Conservation (phyloP, 1,140 invertebrate species). For the Thaumetopoea pityocampa region DNA sequence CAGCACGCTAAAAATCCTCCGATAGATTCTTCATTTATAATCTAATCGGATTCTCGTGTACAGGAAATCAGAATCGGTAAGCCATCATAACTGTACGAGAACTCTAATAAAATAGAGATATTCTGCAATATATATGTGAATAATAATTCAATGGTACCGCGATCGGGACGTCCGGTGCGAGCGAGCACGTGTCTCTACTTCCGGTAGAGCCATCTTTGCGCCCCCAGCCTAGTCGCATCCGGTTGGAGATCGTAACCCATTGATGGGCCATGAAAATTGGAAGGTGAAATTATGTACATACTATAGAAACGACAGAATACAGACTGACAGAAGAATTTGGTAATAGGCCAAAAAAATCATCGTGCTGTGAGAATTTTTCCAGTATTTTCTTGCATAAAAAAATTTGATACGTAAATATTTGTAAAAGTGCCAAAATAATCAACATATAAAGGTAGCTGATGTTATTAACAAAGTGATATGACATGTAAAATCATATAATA, state of each 20-base stretch:
- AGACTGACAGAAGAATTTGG: too few species aligned
- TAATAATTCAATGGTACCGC: constrained; percentile 64
- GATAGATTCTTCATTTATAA: not conserved
- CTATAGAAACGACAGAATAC: too few species aligned
- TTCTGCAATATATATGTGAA: constrained; percentile 19
- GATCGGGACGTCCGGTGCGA: constrained; percentile 56
- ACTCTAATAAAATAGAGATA: constrained; percentile 5
- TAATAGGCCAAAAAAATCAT: too few species aligned
- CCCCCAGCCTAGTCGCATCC: constrained; percentile 40
- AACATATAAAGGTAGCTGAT: too few species aligned
- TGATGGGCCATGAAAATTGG: constrained; percentile 33
- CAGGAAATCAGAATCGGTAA: constrained; percentile 5
- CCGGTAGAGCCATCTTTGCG: constrained; percentile 66
- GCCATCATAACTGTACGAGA: constrained; percentile 4
- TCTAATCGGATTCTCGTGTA: constrained; percentile 19
- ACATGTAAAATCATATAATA: too few species aligned
- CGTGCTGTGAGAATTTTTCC: too few species aligned
- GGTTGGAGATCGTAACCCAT: constrained; percentile 55
- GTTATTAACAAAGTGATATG: too few species aligned
- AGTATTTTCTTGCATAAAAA: too few species aligned
- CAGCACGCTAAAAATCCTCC: not conserved
- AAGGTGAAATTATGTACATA: too few species aligned
- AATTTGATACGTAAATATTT: too few species aligned
- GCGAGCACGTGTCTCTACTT: constrained; percentile 64
- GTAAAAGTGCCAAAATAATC: too few species aligned